A percentile compares a stretch with the other conserved stretches of the same genome.
Evolutionary conservation across 2,888 invertebrate genomes (phyloP).

Genomic region (Protula sp.): DNA sequence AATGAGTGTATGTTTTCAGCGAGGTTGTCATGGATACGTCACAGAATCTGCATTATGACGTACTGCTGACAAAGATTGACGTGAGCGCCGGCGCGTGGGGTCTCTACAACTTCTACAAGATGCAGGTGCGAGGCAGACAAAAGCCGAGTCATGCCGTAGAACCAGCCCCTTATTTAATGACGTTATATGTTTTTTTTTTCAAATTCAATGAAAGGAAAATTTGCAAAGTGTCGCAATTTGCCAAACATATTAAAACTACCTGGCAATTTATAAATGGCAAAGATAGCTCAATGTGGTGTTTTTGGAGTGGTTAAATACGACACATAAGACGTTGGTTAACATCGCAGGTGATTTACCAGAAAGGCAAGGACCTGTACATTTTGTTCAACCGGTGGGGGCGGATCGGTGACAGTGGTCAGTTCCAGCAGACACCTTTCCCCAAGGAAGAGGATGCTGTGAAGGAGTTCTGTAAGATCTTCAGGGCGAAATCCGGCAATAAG

Average conservation of each 20-base stretch:
- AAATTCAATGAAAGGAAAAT: too few relatives aligned
- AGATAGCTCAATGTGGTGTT: too few relatives aligned
- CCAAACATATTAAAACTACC: too few relatives aligned
- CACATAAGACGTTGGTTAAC: too few relatives aligned
- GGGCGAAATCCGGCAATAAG: constrained; percentile 56
- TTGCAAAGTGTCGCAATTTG: too few relatives aligned
- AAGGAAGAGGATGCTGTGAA: constrained; percentile 53
- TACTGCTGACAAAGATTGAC: constrained; percentile 57
- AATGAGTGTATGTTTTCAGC: too few relatives aligned
- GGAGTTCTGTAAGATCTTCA: constrained; percentile 57
- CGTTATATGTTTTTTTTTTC: too few relatives aligned
- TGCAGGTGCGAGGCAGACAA: constrained; percentile 53
- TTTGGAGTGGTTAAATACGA: too few relatives aligned
- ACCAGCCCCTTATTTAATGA: too few relatives aligned
- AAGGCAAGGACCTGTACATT: constrained; percentile 54
- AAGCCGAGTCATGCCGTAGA: too few relatives aligned
- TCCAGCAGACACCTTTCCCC: constrained; percentile 56
- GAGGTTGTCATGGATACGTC: constrained; percentile 37
- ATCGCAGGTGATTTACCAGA: constrained; percentile 53
- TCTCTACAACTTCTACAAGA: constrained; percentile 59
- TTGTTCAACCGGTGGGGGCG: constrained; percentile 59
- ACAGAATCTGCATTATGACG: constrained; percentile 50
- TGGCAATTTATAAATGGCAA: too few relatives aligned
- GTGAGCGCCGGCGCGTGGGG: constrained; percentile 54
- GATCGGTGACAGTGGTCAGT: constrained; percentile 56